Evolutionary conservation across 2,888 invertebrate genomes (phyloP).

Genomic region (Nymphalis c-album): DNA sequence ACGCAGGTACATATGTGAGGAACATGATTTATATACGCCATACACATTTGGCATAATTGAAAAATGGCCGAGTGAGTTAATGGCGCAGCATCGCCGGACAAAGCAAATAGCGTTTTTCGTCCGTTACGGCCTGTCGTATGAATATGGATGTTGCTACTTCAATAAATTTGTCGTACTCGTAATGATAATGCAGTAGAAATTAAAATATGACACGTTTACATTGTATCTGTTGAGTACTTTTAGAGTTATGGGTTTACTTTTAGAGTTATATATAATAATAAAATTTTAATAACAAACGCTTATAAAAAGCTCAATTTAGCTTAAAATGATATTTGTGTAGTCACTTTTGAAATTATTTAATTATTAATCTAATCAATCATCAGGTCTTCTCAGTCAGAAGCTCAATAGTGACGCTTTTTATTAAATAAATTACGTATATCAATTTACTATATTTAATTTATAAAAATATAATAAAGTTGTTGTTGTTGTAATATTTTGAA

Average conservation of each 20-base stretch:
- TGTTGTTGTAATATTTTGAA: no score
- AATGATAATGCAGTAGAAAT: conserved; percentile 32
- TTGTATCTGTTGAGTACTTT: background rate
- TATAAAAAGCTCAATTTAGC: no score
- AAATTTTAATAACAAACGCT: no score
- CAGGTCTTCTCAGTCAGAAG: no score
- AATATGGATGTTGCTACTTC: conserved; percentile 44
- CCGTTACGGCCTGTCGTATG: conserved; percentile 38
- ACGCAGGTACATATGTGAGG: conserved; percentile 42
- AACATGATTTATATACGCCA: conserved; percentile 72
- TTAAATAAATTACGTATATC: no score
- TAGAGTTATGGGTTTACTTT: background rate
- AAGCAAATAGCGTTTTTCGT: conserved; percentile 66
- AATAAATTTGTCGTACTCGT: conserved; percentile 39
- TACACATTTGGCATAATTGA: conserved; percentile 80
- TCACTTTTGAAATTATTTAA: no score
- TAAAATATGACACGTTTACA: background rate
- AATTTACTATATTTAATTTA: background rate
- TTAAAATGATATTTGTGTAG: no score
- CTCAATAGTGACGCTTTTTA: no score
- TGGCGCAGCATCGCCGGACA: conserved; percentile 58
- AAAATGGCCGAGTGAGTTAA: conserved; percentile 72
- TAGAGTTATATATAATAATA: no score
- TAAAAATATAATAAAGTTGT: background rate
- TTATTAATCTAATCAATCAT: no score